These are phyloP conservation scores for Nannobrachium achirus DNA, from an alignment of 2,113 vertebrate genomes.

Conservation along the genomic window DNA sequence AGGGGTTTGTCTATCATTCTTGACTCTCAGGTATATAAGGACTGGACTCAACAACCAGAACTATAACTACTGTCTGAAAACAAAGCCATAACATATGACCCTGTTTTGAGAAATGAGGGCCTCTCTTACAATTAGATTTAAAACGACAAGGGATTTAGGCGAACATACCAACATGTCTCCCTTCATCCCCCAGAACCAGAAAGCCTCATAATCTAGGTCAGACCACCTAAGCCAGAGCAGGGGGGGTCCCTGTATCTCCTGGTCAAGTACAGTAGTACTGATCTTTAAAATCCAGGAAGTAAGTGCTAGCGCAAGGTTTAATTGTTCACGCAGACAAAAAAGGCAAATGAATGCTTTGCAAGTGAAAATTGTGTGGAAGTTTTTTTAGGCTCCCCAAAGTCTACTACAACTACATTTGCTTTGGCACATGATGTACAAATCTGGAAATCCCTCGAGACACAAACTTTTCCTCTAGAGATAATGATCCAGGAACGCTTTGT, in stretches of 20 bases:
- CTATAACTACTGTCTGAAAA: not conserved
- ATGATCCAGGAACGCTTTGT: not conserved
- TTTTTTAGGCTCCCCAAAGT: too few species aligned
- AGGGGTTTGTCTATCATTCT: not conserved
- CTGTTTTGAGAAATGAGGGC: conserved; percentile 17
- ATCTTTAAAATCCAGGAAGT: too few species aligned
- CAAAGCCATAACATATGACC: conserved; percentile 6
- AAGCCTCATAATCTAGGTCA: conserved; percentile 27
- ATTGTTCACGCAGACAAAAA: too few species aligned
- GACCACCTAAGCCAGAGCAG: conserved; percentile 26
- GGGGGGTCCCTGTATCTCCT: not conserved
- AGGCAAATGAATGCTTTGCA: too few species aligned
- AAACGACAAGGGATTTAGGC: conserved; percentile 43
- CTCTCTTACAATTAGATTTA: conserved; percentile 20
- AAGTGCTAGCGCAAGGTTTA: too few species aligned
- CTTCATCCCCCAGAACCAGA: conserved; percentile 30
- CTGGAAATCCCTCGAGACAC: too few species aligned
- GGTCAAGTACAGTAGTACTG: not conserved
- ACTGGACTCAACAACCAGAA: not conserved
- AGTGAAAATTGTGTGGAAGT: too few species aligned
- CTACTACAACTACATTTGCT: too few species aligned
- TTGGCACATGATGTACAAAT: too few species aligned
- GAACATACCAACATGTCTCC: conserved; percentile 29
- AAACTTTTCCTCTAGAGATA: too few species aligned
- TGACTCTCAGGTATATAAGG: not conserved